These are phyloP conservation scores for Tachystola acroxantha DNA, from an alignment of 2,888 invertebrate genomes.

Conservation along the genomic window DNA sequence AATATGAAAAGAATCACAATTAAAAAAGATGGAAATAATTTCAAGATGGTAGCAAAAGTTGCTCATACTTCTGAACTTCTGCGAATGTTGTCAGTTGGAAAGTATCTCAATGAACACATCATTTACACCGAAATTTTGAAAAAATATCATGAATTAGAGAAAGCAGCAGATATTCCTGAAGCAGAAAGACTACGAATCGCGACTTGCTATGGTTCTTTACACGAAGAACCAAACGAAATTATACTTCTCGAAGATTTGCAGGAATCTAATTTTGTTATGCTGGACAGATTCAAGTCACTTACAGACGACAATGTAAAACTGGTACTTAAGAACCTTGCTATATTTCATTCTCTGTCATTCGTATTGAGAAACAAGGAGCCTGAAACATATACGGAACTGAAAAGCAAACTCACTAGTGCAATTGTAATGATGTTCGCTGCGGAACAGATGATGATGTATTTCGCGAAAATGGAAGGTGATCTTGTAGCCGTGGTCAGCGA, in stretches of 20 bases:
- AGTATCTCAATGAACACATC: constrained; percentile 30
- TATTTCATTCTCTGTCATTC: constrained; percentile 30
- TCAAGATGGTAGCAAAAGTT: constrained; percentile 30
- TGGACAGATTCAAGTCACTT: constrained; percentile 22
- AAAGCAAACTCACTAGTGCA: constrained; percentile 15
- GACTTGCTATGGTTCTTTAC: constrained; percentile 27
- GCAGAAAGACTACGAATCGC: constrained; percentile 27
- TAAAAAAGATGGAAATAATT: constrained; percentile 20
- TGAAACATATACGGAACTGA: constrained; percentile 15
- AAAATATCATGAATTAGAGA: constrained; percentile 25
- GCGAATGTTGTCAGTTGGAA: constrained; percentile 14
- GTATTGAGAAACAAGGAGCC: constrained; percentile 30
- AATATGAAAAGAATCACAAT: constrained; percentile 26
- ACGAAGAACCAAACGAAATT: constrained; percentile 29
- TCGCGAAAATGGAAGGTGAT: constrained; percentile 7
- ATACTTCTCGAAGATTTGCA: constrained; percentile 39
- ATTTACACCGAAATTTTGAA: constrained; percentile 32
- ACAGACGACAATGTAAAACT: constrained; percentile 17
- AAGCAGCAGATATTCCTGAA: constrained; percentile 19
- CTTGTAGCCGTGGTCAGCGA: not conserved
- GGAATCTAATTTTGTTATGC: constrained; percentile 22
- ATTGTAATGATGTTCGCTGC: constrained; percentile 5
- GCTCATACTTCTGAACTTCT: constrained; percentile 20
- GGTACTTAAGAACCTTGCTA: constrained; percentile 28
- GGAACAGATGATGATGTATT: not conserved